Conservation (phyloP, 2,113 vertebrate genomes). For the Acanthochromis polyacanthus region DNA sequence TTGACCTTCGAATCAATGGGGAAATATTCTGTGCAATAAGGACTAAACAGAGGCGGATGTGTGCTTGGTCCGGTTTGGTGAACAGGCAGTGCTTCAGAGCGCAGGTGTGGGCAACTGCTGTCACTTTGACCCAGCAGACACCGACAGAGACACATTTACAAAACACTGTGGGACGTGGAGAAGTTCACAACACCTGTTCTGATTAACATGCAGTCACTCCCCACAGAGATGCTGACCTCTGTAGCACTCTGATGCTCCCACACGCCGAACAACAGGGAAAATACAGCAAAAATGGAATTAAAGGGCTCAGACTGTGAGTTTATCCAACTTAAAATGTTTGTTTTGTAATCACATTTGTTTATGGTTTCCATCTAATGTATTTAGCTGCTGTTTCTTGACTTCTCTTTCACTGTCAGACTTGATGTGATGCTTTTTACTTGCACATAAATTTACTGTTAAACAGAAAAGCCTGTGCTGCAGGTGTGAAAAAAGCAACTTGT, state of each 20-base stretch:
- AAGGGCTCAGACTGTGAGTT: too few relatives aligned
- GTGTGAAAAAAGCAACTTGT: too few relatives aligned
- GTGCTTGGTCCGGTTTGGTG: constrained; percentile 4
- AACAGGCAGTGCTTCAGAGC: constrained; percentile 6
- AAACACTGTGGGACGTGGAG: neutral
- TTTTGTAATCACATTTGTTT: too few relatives aligned
- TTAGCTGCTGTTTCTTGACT: too few relatives aligned
- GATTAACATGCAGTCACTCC: constrained; percentile 3
- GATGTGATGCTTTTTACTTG: too few relatives aligned
- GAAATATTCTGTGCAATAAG: neutral
- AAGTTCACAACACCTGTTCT: constrained; percentile 14
- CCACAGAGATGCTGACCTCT: neutral
- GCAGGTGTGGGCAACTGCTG: constrained; percentile 43
- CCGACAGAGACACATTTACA: neutral
- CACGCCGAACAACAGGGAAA: neutral
- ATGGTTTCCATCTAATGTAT: too few relatives aligned
- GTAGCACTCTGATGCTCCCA: neutral
- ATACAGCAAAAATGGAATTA: constrained; percentile 5
- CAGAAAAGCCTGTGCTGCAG: too few relatives aligned
- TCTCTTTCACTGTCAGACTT: too few relatives aligned
- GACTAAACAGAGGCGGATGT: neutral
- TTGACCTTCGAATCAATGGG: neutral
- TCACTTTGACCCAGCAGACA: constrained; percentile 40
- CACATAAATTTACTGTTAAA: too few relatives aligned
- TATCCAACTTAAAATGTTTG: too few relatives aligned